Evolutionary conservation across 1,140 invertebrate genomes (phyloP).

Genomic region (Ostrea edulis): DNA sequence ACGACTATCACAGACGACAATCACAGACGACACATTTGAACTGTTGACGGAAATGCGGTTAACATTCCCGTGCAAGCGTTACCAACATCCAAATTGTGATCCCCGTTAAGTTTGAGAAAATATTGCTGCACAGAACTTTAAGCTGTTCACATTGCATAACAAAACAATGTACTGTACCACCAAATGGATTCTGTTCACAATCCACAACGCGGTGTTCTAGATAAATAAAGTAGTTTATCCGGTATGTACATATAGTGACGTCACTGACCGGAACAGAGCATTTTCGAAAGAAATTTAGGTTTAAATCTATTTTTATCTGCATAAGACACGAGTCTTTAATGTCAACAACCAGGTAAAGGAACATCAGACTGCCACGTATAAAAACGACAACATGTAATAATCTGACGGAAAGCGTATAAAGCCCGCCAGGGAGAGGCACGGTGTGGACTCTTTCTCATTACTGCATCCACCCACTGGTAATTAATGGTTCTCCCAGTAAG

Average conservation of each 20-base stretch:
- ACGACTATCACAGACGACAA: neutral
- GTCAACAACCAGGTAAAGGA: constrained; percentile 10
- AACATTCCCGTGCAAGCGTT: neutral
- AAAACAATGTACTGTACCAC: constrained; percentile 8
- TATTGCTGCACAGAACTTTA: neutral
- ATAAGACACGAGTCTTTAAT: neutral
- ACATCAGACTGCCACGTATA: neutral
- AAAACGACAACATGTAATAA: neutral
- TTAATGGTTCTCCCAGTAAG: too few relatives aligned
- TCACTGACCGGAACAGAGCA: constrained; percentile 8
- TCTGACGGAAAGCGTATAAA: neutral
- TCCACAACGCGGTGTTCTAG: neutral
- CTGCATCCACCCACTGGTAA: neutral
- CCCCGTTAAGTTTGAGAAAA: neutral
- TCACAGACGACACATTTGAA: neutral
- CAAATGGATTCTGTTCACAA: neutral
- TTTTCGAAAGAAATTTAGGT: neutral
- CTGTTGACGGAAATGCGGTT: neutral
- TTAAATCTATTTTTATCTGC: constrained; percentile 34
- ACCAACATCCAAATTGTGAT: neutral
- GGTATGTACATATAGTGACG: constrained; percentile 30
- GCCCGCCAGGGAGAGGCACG: neutral
- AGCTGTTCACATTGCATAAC: constrained; percentile 15
- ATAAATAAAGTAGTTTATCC: constrained; percentile 32
- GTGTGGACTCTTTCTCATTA: neutral